A percentile compares a stretch with the other conserved stretches of the same genome.
These are phyloP conservation scores for Spodoptera picta DNA, from an alignment of 2,888 invertebrate species.

Conservation along the genomic window DNA sequence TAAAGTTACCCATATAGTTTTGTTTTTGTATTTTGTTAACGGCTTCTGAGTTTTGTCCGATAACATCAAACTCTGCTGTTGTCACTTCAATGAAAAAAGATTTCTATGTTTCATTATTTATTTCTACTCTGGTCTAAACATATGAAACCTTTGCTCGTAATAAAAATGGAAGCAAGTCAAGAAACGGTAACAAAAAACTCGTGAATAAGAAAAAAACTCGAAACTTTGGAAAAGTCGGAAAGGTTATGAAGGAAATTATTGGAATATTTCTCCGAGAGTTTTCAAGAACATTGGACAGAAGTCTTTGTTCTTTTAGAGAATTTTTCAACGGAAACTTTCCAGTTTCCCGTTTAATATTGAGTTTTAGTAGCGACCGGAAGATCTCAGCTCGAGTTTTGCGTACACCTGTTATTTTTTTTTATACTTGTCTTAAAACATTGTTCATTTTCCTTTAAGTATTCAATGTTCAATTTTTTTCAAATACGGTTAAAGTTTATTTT, in stretches of 20 bases:
- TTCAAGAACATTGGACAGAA: slow-evolving; percentile 59
- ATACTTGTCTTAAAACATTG: slow-evolving; percentile 13
- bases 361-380: slow-evolving; percentile 59
- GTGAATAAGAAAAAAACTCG: too few relatives aligned
- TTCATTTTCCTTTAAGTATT: slow-evolving; percentile 26
- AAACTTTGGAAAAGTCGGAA: slow-evolving; percentile 47
- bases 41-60: too few relatives aligned
- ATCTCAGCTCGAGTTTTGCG: slow-evolving; percentile 35
- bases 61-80: too few relatives aligned
- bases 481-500: not conserved
- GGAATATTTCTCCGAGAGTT: slow-evolving; percentile 68
- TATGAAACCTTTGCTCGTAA: too few relatives aligned
- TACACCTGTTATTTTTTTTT: slow-evolving; percentile 59
- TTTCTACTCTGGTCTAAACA: too few relatives aligned
- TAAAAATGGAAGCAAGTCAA: too few relatives aligned
- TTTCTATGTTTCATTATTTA: too few relatives aligned
- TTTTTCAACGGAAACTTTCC: slow-evolving; percentile 66
- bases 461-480: slow-evolving; percentile 7
- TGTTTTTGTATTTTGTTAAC: too few relatives aligned
- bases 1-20: too few relatives aligned
- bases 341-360: slow-evolving; percentile 70
- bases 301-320: slow-evolving; percentile 74
- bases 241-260: slow-evolving; percentile 70
- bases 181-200: too few relatives aligned
- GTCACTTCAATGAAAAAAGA: too few relatives aligned